phyloP scores from a whole-genome alignment of 1,140 invertebrate genomes.

The Branchinecta lindahli region DNA sequence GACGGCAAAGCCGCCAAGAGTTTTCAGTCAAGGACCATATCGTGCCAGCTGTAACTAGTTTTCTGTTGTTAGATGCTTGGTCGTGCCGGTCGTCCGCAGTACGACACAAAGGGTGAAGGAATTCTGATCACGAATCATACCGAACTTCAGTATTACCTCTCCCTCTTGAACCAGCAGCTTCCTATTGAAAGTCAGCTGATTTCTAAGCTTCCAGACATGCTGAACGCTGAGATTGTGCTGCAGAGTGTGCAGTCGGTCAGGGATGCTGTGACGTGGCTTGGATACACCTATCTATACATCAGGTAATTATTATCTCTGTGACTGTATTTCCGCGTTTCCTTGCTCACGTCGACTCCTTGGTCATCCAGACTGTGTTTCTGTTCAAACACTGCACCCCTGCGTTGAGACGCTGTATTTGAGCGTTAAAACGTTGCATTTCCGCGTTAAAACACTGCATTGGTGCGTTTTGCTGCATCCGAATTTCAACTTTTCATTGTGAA shows the following conservation, averaged over 20 bases:
- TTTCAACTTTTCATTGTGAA: too few relatives aligned
- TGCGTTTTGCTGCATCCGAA: too few relatives aligned
- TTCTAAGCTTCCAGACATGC: conserved; percentile 76
- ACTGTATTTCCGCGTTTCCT: conserved; percentile 12
- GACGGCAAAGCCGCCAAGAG: too few relatives aligned
- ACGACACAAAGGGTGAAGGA: conserved; percentile 96
- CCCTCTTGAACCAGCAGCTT: conserved; percentile 90
- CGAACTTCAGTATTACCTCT: conserved; percentile 96
- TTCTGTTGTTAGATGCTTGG: conserved; percentile 61
- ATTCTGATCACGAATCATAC: conserved; percentile 98
- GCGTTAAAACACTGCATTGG: too few relatives aligned
- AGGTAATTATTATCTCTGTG: conserved; percentile 28
- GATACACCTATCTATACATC: conserved; percentile 95
- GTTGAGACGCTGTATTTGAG: too few relatives aligned
- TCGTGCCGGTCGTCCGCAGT: conserved; percentile 91
- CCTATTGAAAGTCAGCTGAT: conserved; percentile 74
- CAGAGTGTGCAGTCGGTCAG: conserved; percentile 88
- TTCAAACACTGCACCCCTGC: too few relatives aligned
- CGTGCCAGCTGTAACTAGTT: too few relatives aligned
- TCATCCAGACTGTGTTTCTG: too few relatives aligned
- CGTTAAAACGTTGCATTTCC: too few relatives aligned
- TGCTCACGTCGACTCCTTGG: background rate
- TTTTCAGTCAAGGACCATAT: too few relatives aligned
- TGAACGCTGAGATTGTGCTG: conserved; percentile 95
- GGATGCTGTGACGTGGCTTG: conserved; percentile 89